A percentile compares a stretch with the other conserved stretches of the same genome.
Evolutionary conservation across 2,888 invertebrate genomes (phyloP).

Genomic region (Nemoura dubitans): DNA sequence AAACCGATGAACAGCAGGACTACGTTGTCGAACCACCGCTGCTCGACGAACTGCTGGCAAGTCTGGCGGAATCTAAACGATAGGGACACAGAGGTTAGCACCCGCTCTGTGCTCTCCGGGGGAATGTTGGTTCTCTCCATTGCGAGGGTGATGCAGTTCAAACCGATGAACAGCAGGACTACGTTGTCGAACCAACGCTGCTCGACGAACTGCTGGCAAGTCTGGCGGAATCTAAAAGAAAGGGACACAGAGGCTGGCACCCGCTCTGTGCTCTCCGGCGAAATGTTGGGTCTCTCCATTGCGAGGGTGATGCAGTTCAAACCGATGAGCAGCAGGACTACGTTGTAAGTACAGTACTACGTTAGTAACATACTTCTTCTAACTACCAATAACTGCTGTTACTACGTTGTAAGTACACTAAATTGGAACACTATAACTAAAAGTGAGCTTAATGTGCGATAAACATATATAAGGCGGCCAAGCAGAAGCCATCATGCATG

Average conservation of each 20-base stretch:
- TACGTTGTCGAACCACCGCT: conserved; percentile 97
- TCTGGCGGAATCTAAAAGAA: conserved; percentile 73
- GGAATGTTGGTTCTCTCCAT: conserved; percentile 99
- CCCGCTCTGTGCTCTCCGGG: conserved; percentile 87
- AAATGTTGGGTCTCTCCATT: conserved; percentile 98
- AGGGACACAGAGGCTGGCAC: conserved; percentile 47
- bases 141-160: conserved; percentile 98
- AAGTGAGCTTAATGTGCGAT: too few species aligned
- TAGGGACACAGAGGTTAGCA: conserved; percentile 40
- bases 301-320: conserved; percentile 98
- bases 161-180: conserved; percentile 94
- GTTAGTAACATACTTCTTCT: too few species aligned
- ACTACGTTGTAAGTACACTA: too few species aligned
- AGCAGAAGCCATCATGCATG: too few species aligned
- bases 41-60: conserved; percentile 83
- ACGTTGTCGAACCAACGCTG: conserved; percentile 98
- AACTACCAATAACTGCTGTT: too few species aligned
- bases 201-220: conserved; percentile 83
- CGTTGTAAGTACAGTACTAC: too few species aligned
- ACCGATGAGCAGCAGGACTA: conserved; percentile 94
- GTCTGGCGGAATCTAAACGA: conserved; percentile 75
- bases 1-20: conserved; percentile 96
- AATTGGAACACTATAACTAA: too few species aligned
- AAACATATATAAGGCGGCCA: too few species aligned
- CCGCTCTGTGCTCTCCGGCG: conserved; percentile 90